phyloP scores from a whole-genome alignment of 53 echinoderm and acorn worm species.

The Luidia sarsii region DNA sequence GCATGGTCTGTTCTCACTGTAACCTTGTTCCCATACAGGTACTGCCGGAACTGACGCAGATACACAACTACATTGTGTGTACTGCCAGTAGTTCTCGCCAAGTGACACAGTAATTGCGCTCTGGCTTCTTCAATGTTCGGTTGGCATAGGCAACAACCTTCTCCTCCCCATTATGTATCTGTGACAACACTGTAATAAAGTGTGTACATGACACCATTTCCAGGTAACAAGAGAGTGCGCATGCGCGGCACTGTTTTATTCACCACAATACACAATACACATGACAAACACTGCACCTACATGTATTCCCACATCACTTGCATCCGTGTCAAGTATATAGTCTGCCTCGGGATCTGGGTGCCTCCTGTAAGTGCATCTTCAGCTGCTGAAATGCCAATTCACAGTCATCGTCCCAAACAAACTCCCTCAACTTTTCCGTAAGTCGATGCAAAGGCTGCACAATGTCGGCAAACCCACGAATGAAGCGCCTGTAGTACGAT shows the following conservation, averaged over 20 bases:
- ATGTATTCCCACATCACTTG: conserved; percentile 53
- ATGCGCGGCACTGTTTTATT: too few relatives aligned
- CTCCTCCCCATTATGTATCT: not conserved
- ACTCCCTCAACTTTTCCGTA: not conserved
- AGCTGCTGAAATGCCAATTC: not conserved
- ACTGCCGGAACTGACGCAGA: not conserved
- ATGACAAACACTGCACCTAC: conserved; percentile 57
- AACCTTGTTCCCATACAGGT: not conserved
- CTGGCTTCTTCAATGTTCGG: conserved; percentile 1
- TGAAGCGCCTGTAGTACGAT: not conserved
- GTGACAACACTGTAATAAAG: conserved; percentile 5
- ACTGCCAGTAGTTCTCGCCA: not conserved
- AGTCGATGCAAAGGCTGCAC: not conserved
- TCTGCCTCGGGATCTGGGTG: not conserved
- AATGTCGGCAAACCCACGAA: not conserved
- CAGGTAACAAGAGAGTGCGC: too few relatives aligned
- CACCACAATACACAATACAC: too few relatives aligned
- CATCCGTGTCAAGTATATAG: conserved; percentile 61
- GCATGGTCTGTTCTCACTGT: not conserved
- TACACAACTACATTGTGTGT: conserved; percentile 12
- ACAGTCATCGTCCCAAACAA: not conserved
- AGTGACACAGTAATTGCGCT: conserved; percentile 3
- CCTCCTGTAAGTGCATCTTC: not conserved
- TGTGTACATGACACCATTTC: too few relatives aligned
- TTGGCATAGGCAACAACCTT: conserved; percentile 8